These are phyloP conservation scores for Acanthisitta chloris DNA, from an alignment of 2,113 vertebrate species.

Conservation along the genomic window DNA sequence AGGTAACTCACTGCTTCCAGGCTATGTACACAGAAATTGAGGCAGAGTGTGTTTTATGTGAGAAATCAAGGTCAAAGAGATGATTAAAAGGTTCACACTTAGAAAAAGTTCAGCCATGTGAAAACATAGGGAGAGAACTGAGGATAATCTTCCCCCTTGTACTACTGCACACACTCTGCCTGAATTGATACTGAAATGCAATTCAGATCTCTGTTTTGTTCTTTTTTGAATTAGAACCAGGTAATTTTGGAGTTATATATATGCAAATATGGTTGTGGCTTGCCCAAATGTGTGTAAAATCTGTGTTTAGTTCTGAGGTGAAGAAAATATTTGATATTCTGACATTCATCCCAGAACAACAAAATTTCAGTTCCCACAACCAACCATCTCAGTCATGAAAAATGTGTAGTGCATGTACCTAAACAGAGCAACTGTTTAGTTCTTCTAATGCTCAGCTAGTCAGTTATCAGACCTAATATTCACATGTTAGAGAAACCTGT, in stretches of 20 bases:
- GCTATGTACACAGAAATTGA: background rate
- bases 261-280: background rate
- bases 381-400: background rate
- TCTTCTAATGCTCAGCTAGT: background rate
- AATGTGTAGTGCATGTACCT: background rate
- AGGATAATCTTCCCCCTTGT: background rate
- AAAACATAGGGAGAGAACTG: background rate
- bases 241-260: background rate
- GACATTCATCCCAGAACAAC: background rate
- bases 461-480: background rate
- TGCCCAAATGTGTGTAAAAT: background rate
- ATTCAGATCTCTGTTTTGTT: background rate
- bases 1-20: background rate
- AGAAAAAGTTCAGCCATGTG: background rate
- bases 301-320: background rate
- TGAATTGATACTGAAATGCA: background rate
- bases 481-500: background rate
- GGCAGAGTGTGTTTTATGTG: background rate
- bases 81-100: background rate
- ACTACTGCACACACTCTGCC: no score
- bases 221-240: background rate
- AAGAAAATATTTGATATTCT: background rate
- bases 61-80: background rate
- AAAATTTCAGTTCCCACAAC: background rate
- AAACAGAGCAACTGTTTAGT: background rate